A percentile compares a stretch with the other conserved stretches of the same genome.
phyloP scores from a whole-genome alignment of 2,888 invertebrate genomes.

The Thyatira batis region DNA sequence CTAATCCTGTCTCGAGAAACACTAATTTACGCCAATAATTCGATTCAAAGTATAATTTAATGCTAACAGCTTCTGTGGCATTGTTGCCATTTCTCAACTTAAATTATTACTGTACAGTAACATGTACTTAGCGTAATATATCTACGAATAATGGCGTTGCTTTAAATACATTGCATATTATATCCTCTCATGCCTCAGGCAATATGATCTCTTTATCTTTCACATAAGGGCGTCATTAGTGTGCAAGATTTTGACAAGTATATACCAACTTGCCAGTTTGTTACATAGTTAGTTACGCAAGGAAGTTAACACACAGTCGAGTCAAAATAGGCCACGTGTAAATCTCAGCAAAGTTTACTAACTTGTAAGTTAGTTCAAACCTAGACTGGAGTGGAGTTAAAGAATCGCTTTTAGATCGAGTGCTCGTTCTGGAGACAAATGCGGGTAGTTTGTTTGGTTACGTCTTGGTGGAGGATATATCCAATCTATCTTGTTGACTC shows the following conservation, averaged over 20 bases:
- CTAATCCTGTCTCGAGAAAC: background rate
- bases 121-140: background rate
- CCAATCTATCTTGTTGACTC: background rate
- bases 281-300: background rate
- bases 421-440: background rate
- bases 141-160: background rate
- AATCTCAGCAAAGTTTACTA: constrained; percentile 5
- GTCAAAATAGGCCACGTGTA: constrained; percentile 8
- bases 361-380: constrained; percentile 7
- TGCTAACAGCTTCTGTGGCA: background rate
- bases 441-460: background rate
- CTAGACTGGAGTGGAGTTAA: background rate
- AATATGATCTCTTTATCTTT: background rate
- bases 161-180: background rate
- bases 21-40: background rate
- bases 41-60: background rate
- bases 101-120: background rate
- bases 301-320: background rate
- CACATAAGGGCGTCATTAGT: background rate
- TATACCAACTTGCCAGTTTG: background rate
- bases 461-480: background rate
- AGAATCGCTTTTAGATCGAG: background rate
- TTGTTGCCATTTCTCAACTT: background rate
- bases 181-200: background rate
- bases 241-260: background rate